These are phyloP conservation scores for Pandion haliaetus DNA, from an alignment of 2,113 vertebrate genomes.

Conservation along the genomic window DNA sequence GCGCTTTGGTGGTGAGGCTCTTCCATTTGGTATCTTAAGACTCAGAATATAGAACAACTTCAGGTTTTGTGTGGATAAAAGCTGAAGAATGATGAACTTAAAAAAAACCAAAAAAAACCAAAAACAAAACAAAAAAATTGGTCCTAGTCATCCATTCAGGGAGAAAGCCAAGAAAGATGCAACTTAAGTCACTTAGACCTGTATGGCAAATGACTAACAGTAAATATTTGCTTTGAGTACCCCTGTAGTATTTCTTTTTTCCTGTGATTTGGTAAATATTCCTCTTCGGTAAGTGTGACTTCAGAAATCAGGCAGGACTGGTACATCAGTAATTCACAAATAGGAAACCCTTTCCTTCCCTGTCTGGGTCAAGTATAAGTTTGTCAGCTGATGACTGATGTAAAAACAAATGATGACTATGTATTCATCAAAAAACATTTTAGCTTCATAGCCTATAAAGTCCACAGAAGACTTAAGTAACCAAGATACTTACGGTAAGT, in stretches of 20 bases:
- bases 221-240: background rate
- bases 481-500: background rate
- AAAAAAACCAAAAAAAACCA: background rate
- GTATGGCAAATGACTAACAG: background rate
- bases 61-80: background rate
- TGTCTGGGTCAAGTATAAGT: background rate
- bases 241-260: background rate
- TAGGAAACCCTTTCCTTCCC: background rate
- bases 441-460: background rate
- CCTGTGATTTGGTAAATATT: background rate
- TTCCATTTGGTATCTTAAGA: background rate
- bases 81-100: background rate
- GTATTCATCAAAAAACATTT: background rate
- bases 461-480: background rate
- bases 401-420: background rate
- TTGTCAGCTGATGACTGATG: background rate
- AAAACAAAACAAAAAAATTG: background rate
- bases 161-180: background rate
- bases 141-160: background rate
- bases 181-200: background rate
- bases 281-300: background rate
- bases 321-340: background rate
- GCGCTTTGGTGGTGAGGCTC: background rate
- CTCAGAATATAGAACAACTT: background rate
- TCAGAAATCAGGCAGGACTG: background rate